Conservation (phyloP, 2,888 invertebrate species). For the Globia sparganii region DNA sequence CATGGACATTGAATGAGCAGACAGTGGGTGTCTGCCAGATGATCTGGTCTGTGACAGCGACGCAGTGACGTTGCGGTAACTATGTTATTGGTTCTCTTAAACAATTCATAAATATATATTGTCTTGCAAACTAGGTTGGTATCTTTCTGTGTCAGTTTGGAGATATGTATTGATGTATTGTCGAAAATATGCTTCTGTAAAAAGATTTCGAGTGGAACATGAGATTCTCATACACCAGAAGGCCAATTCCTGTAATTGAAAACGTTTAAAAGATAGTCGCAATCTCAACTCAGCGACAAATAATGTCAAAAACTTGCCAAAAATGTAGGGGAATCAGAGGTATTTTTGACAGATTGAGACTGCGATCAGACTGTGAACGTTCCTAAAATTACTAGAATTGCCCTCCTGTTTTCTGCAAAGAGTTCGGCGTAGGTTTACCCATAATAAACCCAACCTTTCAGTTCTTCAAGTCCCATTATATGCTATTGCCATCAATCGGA, state of each 20-base stretch:
- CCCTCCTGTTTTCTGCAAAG: neutral
- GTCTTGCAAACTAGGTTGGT: neutral
- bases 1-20: neutral
- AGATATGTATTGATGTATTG: neutral
- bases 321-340: too few relatives aligned
- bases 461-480: neutral
- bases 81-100: slow-evolving; percentile 26
- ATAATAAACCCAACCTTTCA: neutral
- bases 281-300: too few relatives aligned
- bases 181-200: neutral
- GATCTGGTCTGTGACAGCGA: slow-evolving; percentile 17
- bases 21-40: neutral
- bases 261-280: too few relatives aligned
- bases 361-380: too few relatives aligned
- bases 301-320: too few relatives aligned
- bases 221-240: neutral
- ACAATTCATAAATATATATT: slow-evolving; percentile 17
- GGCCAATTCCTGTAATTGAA: too few relatives aligned
- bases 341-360: too few relatives aligned
- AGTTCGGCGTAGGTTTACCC: neutral
- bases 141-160: neutral
- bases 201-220: neutral
- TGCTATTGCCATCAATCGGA: neutral
- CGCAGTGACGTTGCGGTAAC: slow-evolving; percentile 31
- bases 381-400: too few relatives aligned